Evolutionary conservation across 2,888 invertebrate genomes (phyloP), one percentile per base, ranked within the genome.

Genomic region (Malachius bipustulatus): DNA sequence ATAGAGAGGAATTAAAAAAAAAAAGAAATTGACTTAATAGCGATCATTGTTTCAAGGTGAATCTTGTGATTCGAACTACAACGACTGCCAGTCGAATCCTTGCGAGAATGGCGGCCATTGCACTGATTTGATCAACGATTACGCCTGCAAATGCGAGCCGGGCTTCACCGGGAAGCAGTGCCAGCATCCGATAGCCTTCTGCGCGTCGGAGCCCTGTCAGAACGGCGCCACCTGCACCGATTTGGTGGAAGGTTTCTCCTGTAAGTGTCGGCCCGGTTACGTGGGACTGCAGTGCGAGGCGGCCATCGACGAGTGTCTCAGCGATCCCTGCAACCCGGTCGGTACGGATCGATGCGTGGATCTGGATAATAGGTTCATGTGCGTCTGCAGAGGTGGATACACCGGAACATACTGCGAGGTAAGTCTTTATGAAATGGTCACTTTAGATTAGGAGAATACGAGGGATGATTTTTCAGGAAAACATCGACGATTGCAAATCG

Each of bases 41-140:
- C 24, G n/a, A 19, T 19, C n/a, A 8, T 19, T 19, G n/a, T 19
- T 8, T n/a, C 24, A 19, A 59, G 63, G 82, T 28, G 66, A 75
- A 3, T 72, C 77, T 26, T 96, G 96, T 55, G 91, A 93, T 50
- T 73, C 80, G 2, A 91, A 94, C 52, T 81, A 89, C 30, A 88
- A 97, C 54, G 90, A 93, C 55, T 98, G 98, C 56, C 70, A 77
- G 1, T 72, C 74, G 36, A 77, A 78, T 42, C 94, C 96, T 0
- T 98, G 98, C 54, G 75, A 81, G 49, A 94, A 97, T 59, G 84
- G 82, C 19, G 97, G 93, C 0, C 80, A 82, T 45, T 98, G 98
- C 59, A 74, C 82, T 15, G 96, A 97, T 55, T 67, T 79, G 40
- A 75, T 89, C 3, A 75, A 88, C 50, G 88, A 82, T 34, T 91